phyloP scores from a whole-genome alignment of 1,140 invertebrate species.

The Sminthurides bifidus region DNA sequence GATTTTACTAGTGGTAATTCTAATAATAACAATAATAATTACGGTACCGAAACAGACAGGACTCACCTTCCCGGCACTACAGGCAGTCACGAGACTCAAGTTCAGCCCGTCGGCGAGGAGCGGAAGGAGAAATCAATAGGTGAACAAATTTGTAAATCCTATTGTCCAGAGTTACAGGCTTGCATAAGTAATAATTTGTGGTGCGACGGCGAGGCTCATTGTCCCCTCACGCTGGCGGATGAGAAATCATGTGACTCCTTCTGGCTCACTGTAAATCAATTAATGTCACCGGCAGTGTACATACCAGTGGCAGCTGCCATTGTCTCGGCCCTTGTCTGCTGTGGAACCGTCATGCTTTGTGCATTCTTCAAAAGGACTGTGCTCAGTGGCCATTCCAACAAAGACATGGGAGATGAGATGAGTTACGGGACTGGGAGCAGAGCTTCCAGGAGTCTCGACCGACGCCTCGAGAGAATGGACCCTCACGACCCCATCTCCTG shows the following conservation, averaged over 20 bases:
- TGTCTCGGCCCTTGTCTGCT: constrained; percentile 28
- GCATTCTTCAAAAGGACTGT: constrained; percentile 20
- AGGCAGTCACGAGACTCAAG: too few relatives aligned
- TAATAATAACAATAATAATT: background rate
- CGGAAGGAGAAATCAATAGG: too few relatives aligned
- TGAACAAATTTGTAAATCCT: constrained; percentile 46
- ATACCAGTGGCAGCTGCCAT: constrained; percentile 21
- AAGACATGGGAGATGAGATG: constrained; percentile 5
- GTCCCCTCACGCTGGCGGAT: constrained; percentile 20
- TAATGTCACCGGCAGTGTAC: constrained; percentile 31
- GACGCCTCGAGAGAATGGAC: constrained; percentile 36
- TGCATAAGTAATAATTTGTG: constrained; percentile 72
- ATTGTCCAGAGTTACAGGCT: constrained; percentile 76
- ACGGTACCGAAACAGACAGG: too few relatives aligned
- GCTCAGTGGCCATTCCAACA: constrained; percentile 7
- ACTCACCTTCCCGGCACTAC: too few relatives aligned
- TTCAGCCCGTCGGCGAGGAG: too few relatives aligned
- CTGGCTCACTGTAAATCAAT: constrained; percentile 29
- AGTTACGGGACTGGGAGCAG: constrained; percentile 3
- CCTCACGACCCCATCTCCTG: constrained; percentile 51
- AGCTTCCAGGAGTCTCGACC: background rate
- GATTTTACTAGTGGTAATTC: background rate
- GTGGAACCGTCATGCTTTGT: constrained; percentile 25
- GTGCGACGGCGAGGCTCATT: constrained; percentile 57
- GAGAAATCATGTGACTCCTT: constrained; percentile 31